These are phyloP conservation scores for Phrynocephalus vlangalii DNA, from an alignment of 2,797 vertebrate genomes.

Conservation along the genomic window DNA sequence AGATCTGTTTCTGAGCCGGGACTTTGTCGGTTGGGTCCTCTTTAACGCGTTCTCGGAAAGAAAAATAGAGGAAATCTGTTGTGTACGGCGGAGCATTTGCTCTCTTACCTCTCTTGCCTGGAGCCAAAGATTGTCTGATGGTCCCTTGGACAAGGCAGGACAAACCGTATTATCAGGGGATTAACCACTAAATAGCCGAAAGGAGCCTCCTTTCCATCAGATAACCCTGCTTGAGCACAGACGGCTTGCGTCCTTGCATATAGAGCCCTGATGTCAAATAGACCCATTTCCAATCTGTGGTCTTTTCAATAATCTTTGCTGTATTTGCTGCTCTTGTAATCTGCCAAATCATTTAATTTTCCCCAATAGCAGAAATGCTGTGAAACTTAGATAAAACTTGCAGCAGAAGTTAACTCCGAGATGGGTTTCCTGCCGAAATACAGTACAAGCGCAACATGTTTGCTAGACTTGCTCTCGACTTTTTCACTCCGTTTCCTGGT, in stretches of 20 bases:
- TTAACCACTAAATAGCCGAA: conserved; percentile 74
- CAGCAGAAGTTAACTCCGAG: conserved; percentile 66
- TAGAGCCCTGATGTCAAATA: conserved; percentile 71
- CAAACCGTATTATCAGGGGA: conserved; percentile 68
- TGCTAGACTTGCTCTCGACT: conserved; percentile 36
- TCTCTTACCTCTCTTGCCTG: conserved; percentile 58
- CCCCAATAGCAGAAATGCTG: conserved; percentile 71
- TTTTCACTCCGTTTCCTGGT: conserved; percentile 18
- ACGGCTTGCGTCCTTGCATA: conserved; percentile 71
- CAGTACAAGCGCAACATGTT: conserved; percentile 55
- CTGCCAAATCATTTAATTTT: conserved; percentile 73
- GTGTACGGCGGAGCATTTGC: conserved; percentile 13
- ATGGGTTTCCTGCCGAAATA: conserved; percentile 53
- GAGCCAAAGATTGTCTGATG: conserved; percentile 63
- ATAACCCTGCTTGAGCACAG: conserved; percentile 63
- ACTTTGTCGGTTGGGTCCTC: conserved; percentile 31
- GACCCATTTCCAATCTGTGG: conserved; percentile 68
- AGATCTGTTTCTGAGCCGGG: too few relatives aligned
- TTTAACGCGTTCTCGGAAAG: conserved; percentile 60
- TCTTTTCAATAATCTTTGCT: conserved; percentile 75
- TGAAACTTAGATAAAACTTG: conserved; percentile 74
- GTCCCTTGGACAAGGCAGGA: conserved; percentile 63
- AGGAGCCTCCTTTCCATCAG: conserved; percentile 68
- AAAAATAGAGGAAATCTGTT: conserved; percentile 52
- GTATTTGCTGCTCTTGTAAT: conserved; percentile 71